phyloP scores from a whole-genome alignment of 1,140 invertebrate species.

The Conus ventricosus region DNA sequence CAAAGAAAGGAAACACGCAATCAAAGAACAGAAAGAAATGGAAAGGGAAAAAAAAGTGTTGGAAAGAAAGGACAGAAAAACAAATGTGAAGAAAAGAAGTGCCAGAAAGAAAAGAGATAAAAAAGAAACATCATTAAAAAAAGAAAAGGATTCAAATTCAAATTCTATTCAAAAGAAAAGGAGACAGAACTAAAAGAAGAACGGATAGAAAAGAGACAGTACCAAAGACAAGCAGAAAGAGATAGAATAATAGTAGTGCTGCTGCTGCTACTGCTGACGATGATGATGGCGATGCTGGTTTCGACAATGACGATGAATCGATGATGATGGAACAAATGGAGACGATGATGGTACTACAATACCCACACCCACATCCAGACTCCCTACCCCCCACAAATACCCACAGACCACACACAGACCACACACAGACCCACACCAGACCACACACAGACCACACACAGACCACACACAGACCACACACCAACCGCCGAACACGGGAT shows the following conservation, averaged over 20 bases:
- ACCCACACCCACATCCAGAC: not conserved
- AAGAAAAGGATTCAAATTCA: not conserved
- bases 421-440: slow-evolving; percentile 3
- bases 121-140: not conserved
- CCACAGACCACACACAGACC: not conserved
- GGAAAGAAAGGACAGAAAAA: not conserved
- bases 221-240: not conserved
- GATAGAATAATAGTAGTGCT: not conserved
- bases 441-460: not conserved
- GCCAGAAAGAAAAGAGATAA: not conserved
- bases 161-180: not conserved
- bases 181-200: no score
- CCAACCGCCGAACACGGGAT: not conserved
- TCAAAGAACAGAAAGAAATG: not conserved
- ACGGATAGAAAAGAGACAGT: not conserved
- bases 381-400: no score
- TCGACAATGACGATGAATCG: no score
- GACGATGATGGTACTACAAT: no score
- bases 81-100: not conserved
- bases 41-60: no score
- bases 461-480: not conserved
- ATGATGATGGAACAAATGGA: no score
- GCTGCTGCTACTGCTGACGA: no score
- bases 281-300: no score
- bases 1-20: not conserved